A percentile compares a stretch with the other conserved stretches of the same genome.
Evolutionary conservation across 1,140 invertebrate genomes (phyloP).

Genomic region (Bombus pyrosoma): DNA sequence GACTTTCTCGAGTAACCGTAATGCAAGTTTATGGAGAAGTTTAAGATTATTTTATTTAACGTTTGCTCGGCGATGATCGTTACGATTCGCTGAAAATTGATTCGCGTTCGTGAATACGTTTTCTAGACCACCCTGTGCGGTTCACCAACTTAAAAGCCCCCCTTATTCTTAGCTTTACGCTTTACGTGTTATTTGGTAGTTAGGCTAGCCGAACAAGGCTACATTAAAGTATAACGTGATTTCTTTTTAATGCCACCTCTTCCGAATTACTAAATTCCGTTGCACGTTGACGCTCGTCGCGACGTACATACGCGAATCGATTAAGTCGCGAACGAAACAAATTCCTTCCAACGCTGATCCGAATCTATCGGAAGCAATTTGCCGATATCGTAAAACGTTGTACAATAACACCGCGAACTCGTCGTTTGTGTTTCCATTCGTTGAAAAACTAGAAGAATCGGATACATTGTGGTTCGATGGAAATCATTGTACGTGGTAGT

Average conservation of each 20-base stretch:
- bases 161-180: conserved; percentile 12
- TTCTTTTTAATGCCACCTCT: conserved; percentile 22
- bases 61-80: neutral
- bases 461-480: neutral
- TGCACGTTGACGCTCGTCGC: too few relatives aligned
- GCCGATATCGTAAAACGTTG: neutral
- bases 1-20: neutral
- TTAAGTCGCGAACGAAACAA: neutral
- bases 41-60: neutral
- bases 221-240: neutral
- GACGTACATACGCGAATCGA: neutral
- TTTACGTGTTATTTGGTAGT: conserved; percentile 34
- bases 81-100: neutral
- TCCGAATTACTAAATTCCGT: conserved; percentile 1
- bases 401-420: neutral
- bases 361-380: neutral
- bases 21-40: neutral
- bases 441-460: neutral
- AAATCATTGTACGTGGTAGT: neutral
- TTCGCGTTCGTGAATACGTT: neutral
- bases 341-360: neutral
- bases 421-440: neutral
- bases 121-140: neutral
- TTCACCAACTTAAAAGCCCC: neutral
- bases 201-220: neutral